phyloP scores from a whole-genome alignment of 2,113 vertebrate species.

The Semnopithecus entellus region DNA sequence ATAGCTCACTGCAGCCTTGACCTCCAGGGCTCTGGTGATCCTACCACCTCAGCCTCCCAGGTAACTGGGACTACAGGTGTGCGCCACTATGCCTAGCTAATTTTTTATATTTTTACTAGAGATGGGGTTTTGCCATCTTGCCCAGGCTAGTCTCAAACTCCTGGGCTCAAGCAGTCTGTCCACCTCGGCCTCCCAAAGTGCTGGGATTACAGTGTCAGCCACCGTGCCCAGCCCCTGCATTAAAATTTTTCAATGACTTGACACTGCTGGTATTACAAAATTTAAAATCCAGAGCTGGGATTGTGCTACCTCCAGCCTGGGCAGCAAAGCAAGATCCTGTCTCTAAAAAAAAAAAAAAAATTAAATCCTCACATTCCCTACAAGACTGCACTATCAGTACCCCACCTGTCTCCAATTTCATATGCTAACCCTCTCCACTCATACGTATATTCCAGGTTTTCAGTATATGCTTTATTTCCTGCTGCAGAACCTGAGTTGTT shows the following conservation, averaged over 20 bases:
- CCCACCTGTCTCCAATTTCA: neutral
- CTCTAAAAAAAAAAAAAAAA: neutral
- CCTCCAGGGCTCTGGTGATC: too few species aligned
- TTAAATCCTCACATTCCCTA: neutral
- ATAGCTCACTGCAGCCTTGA: too few species aligned
- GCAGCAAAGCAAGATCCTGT: neutral
- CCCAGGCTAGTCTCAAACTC: too few species aligned
- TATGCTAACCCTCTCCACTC: neutral
- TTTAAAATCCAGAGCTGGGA: neutral
- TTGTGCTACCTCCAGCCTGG: neutral
- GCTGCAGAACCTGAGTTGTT: neutral
- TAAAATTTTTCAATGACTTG: neutral
- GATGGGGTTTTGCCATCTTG: too few species aligned
- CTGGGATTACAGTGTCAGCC: too few species aligned
- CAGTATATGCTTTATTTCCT: neutral
- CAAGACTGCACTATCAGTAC: neutral
- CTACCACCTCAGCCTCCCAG: too few species aligned
- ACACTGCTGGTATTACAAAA: neutral
- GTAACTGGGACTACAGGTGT: too few species aligned
- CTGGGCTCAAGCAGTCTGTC: too few species aligned
- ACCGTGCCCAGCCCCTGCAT: too few species aligned
- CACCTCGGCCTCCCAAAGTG: too few species aligned
- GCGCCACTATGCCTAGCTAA: too few species aligned
- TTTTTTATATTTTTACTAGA: too few species aligned
- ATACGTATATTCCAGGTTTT: neutral